Base-by-base conservation (phyloP, 2,797 vertebrate species). In the Choloepus didactylus region DNA sequence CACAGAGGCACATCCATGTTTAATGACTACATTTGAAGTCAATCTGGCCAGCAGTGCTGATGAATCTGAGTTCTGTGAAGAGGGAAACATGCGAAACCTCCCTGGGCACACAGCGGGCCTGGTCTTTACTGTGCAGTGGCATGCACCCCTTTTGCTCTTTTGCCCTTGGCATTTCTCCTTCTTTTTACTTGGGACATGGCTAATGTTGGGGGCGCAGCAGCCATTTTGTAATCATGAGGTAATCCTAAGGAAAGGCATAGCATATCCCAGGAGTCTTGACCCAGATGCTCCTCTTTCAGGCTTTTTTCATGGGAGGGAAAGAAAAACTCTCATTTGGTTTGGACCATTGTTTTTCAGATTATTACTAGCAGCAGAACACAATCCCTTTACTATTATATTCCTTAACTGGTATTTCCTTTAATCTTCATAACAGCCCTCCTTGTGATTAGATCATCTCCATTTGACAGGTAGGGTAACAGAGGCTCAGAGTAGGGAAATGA, bases 141-240 rank as follows among this genome's bases (percentile, higher is more conserved):
- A 46, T 9, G 12, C 3, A 35, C 21, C 2, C 14, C 21, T 62
- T 93, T 79, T 91, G 38, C 49, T 82, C 46, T 81, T 77, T 88
- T 86, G 56, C 51, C 35, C 75, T 93, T 83, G 73, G 12, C 14
- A 31, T 76, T 95, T 88, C n/a, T 60, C 16, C 12, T 83, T 84
- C 4, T 76, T 95, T 83, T 66, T 49, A 66, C 15, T 95, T 59
- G 62, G 66, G 81, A 89, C 46, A 19, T 86, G 27, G 21, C 46
- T 84, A 77, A 82, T 51, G n/a, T 10, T 87, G 81, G 77, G 66
- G 25, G 64, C 31, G 38, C 0, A 77, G 46, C 59, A 0, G 0
- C n/a, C 62, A 25, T 89, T 96, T 95, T 94, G 62, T 81, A 85
- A 46, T 21, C 56, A 81, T 29, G 80, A 84, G 62, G 75, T 95